Conservation (phyloP, 2,113 vertebrate genomes). For the Pogonocichla stellata region DNA sequence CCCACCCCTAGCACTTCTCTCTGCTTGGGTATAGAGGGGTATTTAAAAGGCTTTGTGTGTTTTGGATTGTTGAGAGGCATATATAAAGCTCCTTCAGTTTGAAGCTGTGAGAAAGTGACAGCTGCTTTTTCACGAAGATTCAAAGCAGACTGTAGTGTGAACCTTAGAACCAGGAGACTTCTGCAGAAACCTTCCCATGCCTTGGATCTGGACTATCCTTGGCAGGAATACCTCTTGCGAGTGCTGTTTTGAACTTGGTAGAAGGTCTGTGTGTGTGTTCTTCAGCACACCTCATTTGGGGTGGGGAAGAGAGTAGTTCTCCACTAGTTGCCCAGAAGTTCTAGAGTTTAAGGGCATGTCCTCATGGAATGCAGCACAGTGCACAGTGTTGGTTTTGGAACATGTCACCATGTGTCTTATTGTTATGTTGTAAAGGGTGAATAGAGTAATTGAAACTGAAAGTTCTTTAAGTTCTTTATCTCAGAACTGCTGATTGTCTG, state of each 20-base stretch:
- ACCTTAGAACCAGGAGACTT: background rate
- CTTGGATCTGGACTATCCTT: background rate
- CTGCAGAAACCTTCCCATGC: background rate
- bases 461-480: background rate
- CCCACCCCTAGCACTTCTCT: fast-evolving
- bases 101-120: background rate
- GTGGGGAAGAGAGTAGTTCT: background rate
- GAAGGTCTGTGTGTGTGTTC: background rate
- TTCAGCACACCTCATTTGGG: background rate
- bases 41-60: background rate
- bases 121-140: background rate
- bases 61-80: background rate
- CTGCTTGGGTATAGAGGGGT: fast-evolving
- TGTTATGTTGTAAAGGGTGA: background rate
- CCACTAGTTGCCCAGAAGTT: background rate
- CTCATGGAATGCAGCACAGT: background rate
- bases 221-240: fast-evolving
- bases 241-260: background rate
- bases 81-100: background rate
- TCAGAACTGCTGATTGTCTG: background rate
- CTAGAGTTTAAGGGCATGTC: no score
- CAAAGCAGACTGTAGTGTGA: background rate
- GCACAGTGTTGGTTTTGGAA: background rate
- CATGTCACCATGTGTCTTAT: fast-evolving
- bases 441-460: background rate